Base-by-base conservation (phyloP, 2,888 invertebrate species). In the Aphidius colemani region DNA sequence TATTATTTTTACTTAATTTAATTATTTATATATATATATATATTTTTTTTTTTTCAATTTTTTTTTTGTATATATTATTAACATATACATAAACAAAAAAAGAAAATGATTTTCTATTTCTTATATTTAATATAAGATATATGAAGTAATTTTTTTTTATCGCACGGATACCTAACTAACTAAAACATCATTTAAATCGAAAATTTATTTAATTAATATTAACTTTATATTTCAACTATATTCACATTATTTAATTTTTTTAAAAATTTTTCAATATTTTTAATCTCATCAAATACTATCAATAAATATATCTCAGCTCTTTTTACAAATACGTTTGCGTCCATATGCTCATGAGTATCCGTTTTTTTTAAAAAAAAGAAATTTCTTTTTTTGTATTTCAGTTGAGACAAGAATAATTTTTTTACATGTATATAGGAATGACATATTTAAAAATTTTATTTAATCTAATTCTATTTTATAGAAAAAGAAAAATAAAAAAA, bases 231-330 rank as follows among this genome's bases (percentile, higher is more conserved):
- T 49, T 51, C 8, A 53, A 44, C 41, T 56, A 65, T 56, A 65
- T 59, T 65, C 59, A 65, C 59, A 61, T 62, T 61, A 61, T 65
- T 55, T 11, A 59, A 44, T n/a, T 48, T 53, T 11, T 55, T 55
- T 59, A 53, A 59, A n/a, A 46, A 60, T 56, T 50, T 50, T 44
- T 45, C 40, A 10, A 45, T 45, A 57, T 44, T 46, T n/a, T 53
- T 60, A 30, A 40, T 60, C 40, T 13, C 40, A 45, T 53, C 30
- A 30, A 30, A 30, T 56, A 55, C 51, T 61, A 64, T 61, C 40
- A 64, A 64, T 64, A 77, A 77, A 80, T 79, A 79, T 78, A 78
- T 78, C 74, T 77, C 77, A 78, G 75, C 74, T 77, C 74, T 78
- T 70, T 74, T 30, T 30, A 30, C 30, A 30, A 30, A 30, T 30